Evolutionary conservation across 2,113 vertebrate genomes (phyloP).

Genomic region (Jaculus jaculus): DNA sequence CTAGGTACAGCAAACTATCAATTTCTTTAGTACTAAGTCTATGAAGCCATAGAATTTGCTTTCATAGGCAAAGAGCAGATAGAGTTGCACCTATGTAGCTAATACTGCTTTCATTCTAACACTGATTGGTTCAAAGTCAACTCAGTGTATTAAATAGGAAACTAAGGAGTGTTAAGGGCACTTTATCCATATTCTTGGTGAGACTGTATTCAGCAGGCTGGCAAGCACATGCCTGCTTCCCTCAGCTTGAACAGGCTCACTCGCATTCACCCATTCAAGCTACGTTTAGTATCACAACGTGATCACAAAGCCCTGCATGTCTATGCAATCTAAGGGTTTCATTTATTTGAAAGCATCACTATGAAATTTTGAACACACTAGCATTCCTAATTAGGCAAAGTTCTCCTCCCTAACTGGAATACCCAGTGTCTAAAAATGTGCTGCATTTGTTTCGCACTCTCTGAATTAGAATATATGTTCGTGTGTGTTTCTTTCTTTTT

Average conservation of each 20-base stretch:
- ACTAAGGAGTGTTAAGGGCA: background rate
- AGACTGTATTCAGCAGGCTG: background rate
- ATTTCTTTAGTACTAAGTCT: conserved; percentile 3
- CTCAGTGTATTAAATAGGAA: conserved; percentile 7
- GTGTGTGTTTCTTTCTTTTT: background rate
- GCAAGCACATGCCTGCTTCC: background rate
- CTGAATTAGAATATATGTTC: background rate
- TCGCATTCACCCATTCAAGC: background rate
- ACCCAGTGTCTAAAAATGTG: background rate
- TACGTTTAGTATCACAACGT: background rate
- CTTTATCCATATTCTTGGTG: background rate
- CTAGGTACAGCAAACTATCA: conserved; percentile 11
- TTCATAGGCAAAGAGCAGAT: background rate
- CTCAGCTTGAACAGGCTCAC: background rate
- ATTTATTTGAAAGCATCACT: conserved; percentile 9
- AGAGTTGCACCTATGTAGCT: background rate
- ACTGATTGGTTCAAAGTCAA: background rate
- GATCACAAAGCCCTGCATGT: background rate
- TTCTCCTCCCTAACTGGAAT: background rate
- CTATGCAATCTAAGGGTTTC: background rate
- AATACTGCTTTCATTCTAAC: background rate
- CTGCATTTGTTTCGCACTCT: background rate
- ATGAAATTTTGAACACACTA: background rate
- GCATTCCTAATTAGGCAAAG: background rate
- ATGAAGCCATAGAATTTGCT: conserved; percentile 1